Percentiles rank a stretch among this genome's conserved stretches.
Conservation (phyloP, 2,113 vertebrate species). For the Microcebus tavaratra region DNA sequence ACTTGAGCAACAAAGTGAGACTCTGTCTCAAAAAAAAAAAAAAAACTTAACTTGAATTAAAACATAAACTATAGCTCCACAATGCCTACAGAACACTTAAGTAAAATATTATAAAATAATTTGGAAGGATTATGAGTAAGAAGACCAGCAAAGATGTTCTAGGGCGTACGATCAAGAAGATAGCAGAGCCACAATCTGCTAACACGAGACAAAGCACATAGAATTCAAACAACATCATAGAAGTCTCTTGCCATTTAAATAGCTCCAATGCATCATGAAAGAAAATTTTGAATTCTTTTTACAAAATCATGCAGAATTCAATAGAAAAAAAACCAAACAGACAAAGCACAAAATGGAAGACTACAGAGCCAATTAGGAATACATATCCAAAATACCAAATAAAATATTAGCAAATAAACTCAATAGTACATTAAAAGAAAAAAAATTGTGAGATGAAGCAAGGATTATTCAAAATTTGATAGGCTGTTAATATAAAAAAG, state of each 20-base stretch:
- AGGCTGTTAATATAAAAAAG: background rate
- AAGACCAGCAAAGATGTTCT: background rate
- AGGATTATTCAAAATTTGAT: background rate
- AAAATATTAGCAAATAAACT: constrained; percentile 17
- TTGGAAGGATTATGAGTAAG: background rate
- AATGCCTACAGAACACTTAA: background rate
- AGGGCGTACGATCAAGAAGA: background rate
- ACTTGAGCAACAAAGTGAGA: too few relatives aligned
- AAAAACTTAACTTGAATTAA: background rate
- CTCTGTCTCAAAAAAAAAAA: too few relatives aligned
- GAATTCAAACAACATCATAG: background rate
- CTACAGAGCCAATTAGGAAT: background rate
- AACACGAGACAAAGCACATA: background rate
- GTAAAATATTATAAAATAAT: background rate
- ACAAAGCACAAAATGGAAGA: background rate
- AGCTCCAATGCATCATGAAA: background rate
- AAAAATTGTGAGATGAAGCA: background rate
- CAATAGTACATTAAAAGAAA: background rate
- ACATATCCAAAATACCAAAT: background rate
- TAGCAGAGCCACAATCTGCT: background rate
- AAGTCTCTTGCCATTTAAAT: background rate
- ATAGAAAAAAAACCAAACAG: background rate
- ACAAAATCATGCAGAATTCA: background rate
- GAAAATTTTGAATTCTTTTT: background rate
- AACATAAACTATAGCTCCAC: background rate